Base-by-base conservation (phyloP, 1,140 invertebrate species). In the Ceratina japonica region DNA sequence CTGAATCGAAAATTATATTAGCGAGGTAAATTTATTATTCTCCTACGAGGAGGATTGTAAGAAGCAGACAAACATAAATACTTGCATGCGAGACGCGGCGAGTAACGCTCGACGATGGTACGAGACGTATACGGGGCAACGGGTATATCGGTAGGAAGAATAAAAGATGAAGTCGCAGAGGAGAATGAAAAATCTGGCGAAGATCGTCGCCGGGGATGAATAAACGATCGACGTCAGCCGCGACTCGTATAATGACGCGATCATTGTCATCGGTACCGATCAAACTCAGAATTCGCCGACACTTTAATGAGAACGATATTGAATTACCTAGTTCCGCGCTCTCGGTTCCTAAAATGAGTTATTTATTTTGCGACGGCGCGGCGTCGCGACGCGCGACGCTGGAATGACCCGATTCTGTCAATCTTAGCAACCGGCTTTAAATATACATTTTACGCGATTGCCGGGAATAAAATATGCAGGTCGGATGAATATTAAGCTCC, bases 381-480 rank as follows among this genome's bases (percentile, higher is more conserved):
- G 74, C 86, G 87, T 86, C 86, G 87, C 88, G 87, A 84, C 88
- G 90, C 86, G 87, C 87, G 86, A 83, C 88, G 90, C 85, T 87
- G 81, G 84, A 75, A 82, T 92, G 90, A 75, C 90, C 91, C 86
- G 86, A 89, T 91, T 92, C 89, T 87, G 91, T 92, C 91, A 91
- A 90, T 90, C 90, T 87, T 85, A 83, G 81, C 80, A 75, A 79
- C 76, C 78, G 37, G 83, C 76, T 91, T 91, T 89, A 90, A 91
- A 91, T 91, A 90, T 91, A 89, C 81, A 91, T 89, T 79, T 86
- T 85, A 86, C 85, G 78, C 84, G 86, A 86, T 88, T 86, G 87
- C 86, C 82, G 75, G 74, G 66, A 86, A 88, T 89, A 85, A 89
- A 89, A 87, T 87, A 90, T 87, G 82, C 84, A 90, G 72, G 66